Base-by-base conservation (phyloP, 2,113 vertebrate genomes). In the Notothenia coriiceps region DNA sequence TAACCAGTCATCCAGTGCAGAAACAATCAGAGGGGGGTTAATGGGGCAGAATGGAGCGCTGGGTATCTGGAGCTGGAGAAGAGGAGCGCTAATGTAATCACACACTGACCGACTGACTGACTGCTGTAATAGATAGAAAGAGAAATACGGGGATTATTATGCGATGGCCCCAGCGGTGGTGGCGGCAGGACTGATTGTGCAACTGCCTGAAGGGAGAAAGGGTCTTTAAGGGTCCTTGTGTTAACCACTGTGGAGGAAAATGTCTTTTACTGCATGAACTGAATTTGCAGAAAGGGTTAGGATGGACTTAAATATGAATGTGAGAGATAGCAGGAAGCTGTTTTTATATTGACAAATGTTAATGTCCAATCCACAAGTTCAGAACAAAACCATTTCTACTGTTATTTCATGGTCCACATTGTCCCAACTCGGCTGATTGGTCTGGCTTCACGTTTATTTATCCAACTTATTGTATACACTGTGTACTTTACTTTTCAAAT, bases 41-140 rank as follows among this genome's bases (percentile, higher is more conserved):
- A 88, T 80, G 79, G 62, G 43, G 70, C 82, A 79, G 76, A 86
- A 80, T 88, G 79, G 85, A 79, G 64, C 77, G 40, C 43, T 77
- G 73, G 74, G 68, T 75, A 70, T 83, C 83, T 83, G 79, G 57
- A 80, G 77, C 69, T 35, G 3, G 70, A 73, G 69, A 86, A 70
- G 80, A 78, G 61, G 17, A 56, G 70, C 82, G 75, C 70, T 86
- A 84, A 84, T 85, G 68, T 70, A 82, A 86, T 91, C 84, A 70
- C 64, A 79, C 57, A 72, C 57, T 57, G 59, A 47, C 59, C 66
- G 73, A 82, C 50, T 10, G 61, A 35, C 4, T 61, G 46, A 5
- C 35, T 40, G 44, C 46, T 46, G 25, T 65, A 76, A 64, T 54
- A 77, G 35, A 86, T 50, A 61, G 56, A 73, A 40, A 40, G 7